Conservation (phyloP, 2,888 invertebrate species). For the Tenthredo amoena region DNA sequence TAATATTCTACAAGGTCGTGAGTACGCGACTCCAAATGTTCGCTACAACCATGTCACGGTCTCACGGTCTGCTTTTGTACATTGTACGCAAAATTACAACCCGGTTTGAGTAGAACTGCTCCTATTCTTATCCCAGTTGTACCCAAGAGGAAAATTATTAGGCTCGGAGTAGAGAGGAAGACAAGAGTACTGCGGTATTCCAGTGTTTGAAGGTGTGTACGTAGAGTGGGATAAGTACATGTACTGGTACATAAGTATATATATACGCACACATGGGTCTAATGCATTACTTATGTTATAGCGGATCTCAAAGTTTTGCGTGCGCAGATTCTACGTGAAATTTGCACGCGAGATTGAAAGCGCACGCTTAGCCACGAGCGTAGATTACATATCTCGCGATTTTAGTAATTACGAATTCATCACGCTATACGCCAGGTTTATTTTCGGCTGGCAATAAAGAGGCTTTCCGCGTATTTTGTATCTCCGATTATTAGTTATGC, state of each 20-base stretch:
- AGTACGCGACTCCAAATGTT: not conserved
- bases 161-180: not conserved
- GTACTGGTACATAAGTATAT: not conserved
- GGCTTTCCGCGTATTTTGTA: not conserved
- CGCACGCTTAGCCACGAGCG: not conserved
- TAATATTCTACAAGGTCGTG: constrained; percentile 16
- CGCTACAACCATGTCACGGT: not conserved
- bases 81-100: constrained; percentile 41
- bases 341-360: not conserved
- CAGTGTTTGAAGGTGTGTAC: not conserved
- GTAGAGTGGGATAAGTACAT: not conserved
- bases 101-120: constrained; percentile 20
- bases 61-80: not conserved
- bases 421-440: not conserved
- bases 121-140: not conserved
- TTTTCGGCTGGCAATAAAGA: not conserved
- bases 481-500: not conserved
- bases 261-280: not conserved
- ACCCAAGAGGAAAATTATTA: constrained; percentile 19
- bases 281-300: not conserved
- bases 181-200: not conserved
- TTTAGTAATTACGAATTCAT: not conserved
- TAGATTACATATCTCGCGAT: not conserved
- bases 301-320: not conserved
- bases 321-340: not conserved